Percentiles rank a stretch among this genome's conserved stretches.
Conservation (phyloP, 1,140 invertebrate species). For the Leptestheria dahalacensis region DNA sequence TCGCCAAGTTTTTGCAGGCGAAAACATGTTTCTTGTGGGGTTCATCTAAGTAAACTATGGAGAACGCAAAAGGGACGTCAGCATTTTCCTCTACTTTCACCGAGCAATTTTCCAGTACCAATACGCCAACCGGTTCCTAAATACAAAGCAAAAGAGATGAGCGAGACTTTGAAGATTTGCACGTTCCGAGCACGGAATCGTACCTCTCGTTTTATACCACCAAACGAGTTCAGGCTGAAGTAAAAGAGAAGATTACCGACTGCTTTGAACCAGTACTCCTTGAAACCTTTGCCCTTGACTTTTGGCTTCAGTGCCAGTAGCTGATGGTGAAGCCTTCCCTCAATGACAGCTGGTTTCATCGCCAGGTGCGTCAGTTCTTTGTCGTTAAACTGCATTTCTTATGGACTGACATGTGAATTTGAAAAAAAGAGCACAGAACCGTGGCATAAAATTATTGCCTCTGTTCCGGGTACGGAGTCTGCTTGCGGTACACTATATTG, state of each 20-base stretch:
- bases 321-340: conserved; percentile 1
- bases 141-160: not conserved
- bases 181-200: no score
- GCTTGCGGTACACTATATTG: no score
- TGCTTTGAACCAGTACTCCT: conserved; percentile 13
- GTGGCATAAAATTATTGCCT: no score
- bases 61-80: conserved; percentile 7
- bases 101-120: conserved; percentile 14
- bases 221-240: conserved; percentile 9
- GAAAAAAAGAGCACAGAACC: no score
- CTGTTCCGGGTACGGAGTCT: no score
- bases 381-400: conserved; percentile 6
- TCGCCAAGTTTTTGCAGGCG: conserved; percentile 1
- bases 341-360: conserved; percentile 1
- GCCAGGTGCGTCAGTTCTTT: conserved; percentile 1
- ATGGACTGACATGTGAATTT: no score
- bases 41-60: conserved; percentile 7
- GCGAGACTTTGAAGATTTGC: no score
- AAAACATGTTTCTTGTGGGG: conserved; percentile 1
- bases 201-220: conserved; percentile 14
- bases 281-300: conserved; percentile 5
- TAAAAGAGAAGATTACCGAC: conserved; percentile 15
- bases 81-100: conserved; percentile 2
- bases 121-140: conserved; percentile 10
- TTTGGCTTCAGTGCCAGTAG: not conserved